These are phyloP conservation scores for Haliclona indistincta DNA, from an alignment of 37 sponge, comb jelly and placozoan species.

Conservation along the genomic window DNA sequence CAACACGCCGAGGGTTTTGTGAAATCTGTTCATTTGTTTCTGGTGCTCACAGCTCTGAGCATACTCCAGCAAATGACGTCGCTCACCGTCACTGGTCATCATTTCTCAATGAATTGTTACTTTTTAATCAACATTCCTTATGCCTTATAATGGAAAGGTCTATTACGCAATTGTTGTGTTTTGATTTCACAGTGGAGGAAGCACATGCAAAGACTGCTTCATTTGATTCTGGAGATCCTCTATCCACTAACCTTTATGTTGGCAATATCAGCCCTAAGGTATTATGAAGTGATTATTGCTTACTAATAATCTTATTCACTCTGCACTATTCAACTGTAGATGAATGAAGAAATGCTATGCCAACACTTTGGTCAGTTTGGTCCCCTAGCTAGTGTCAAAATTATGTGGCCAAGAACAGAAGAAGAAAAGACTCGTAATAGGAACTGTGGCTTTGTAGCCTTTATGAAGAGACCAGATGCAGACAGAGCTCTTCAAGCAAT, in stretches of 20 bases:
- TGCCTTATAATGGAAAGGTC: too few relatives aligned
- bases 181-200: not conserved
- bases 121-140: too few relatives aligned
- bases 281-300: not conserved
- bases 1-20: too few relatives aligned
- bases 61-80: too few relatives aligned
- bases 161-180: too few relatives aligned
- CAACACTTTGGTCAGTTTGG: constrained; percentile 97
- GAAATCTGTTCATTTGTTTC: too few relatives aligned
- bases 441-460: constrained; percentile 99
- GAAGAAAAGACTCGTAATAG: constrained; percentile 90
- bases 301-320: not conserved
- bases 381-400: constrained; percentile 97
- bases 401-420: constrained; percentile 99
- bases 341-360: constrained; percentile 97
- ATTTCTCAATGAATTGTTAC: too few relatives aligned
- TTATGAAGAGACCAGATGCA: constrained; percentile 94
- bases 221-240: constrained; percentile 88
- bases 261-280: constrained; percentile 91
- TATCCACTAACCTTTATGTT: constrained; percentile 96
- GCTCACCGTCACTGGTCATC: too few relatives aligned
- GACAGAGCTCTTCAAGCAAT: constrained; percentile 74
- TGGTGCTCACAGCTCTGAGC: too few relatives aligned
- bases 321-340: constrained; percentile 42
- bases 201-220: constrained; percentile 45